Evolutionary conservation across 2,113 vertebrate genomes (phyloP), one percentile per base, ranked within the genome.

Genomic region (Monopterus albus): DNA sequence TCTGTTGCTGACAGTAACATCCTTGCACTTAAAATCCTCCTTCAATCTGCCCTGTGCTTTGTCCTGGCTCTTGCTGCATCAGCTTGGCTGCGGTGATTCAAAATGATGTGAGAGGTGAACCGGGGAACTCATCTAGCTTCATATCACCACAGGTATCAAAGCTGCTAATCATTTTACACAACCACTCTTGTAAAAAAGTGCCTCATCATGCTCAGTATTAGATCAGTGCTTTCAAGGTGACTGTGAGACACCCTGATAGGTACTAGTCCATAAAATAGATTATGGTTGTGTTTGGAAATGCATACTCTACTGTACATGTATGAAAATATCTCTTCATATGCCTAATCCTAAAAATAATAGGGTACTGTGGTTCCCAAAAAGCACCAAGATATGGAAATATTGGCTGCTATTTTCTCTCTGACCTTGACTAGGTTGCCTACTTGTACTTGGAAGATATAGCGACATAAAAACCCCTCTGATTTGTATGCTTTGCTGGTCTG

Each of bases 181-280:
- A 69, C 53, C 4, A 14, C 5, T 47, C 17, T 14, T 51, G 10
- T 36, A 13, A 35, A 6, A 6, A 31, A 53, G 69, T 52, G 58
- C 60, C 13, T 36, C 39, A 39, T 73, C 52, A 3, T 56, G 60
- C 23, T 68, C 25, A 3, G 35, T 13, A 21, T 51, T 33, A 36
- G 36, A 36, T 18, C 36, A 43, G 13, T 12, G 47, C 29, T 59
- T 50, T 78, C 79, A 84, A 79, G 74, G 72, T 83, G 73, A 83
- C 49, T 26, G 58, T 45, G 50, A 71, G 36, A 66, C 58, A n/a
- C 18, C 43, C 49, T 18, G 40, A 45, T 61, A 39, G 28, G 33
- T 25, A 39, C 38, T 23, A 31, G 17, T 47, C 71, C 33, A 21
- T 28, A 5, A 18, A 31, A 21, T 25, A 20, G 57, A 73, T 70